These are phyloP conservation scores for Macrochelys suwanniensis DNA, from an alignment of 2,797 vertebrate species.

Conservation along the genomic window DNA sequence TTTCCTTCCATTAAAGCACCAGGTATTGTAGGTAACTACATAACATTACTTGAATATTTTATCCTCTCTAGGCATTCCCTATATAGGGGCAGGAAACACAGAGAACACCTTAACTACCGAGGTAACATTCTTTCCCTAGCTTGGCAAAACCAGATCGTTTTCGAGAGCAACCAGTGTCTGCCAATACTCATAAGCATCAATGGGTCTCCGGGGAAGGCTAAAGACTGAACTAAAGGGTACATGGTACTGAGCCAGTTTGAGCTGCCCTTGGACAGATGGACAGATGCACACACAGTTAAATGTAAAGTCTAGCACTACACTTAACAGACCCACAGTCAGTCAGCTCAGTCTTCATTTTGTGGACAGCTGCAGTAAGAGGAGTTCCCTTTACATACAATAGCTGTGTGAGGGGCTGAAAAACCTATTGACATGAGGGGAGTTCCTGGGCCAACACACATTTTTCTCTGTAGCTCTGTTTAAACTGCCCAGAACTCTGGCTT, in stretches of 20 bases:
- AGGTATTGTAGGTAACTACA: too few species aligned
- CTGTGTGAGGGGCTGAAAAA: not conserved
- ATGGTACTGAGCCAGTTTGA: not conserved
- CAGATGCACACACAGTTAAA: too few species aligned
- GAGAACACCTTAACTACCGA: not conserved
- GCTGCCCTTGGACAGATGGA: not conserved
- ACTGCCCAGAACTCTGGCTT: not conserved
- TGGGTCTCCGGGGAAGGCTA: not conserved
- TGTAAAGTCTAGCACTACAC: not conserved
- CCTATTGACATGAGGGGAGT: not conserved
- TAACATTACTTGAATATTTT: not conserved
- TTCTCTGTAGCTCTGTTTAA: not conserved
- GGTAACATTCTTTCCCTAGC: not conserved
- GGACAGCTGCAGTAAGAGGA: conserved; percentile 19
- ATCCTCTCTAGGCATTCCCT: not conserved
- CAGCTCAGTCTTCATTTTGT: conserved; percentile 4
- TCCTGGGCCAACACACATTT: not conserved
- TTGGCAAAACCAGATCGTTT: not conserved
- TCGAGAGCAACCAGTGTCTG: not conserved
- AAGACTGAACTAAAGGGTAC: not conserved
- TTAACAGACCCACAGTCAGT: not conserved
- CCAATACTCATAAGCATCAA: not conserved
- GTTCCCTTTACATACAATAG: not conserved
- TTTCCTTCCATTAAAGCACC: too few species aligned
- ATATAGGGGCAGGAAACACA: not conserved